A percentile compares a stretch with the other conserved stretches of the same genome.
These are phyloP conservation scores for Himalopsyche japonica DNA, from an alignment of 2,888 invertebrate species.

Conservation along the genomic window DNA sequence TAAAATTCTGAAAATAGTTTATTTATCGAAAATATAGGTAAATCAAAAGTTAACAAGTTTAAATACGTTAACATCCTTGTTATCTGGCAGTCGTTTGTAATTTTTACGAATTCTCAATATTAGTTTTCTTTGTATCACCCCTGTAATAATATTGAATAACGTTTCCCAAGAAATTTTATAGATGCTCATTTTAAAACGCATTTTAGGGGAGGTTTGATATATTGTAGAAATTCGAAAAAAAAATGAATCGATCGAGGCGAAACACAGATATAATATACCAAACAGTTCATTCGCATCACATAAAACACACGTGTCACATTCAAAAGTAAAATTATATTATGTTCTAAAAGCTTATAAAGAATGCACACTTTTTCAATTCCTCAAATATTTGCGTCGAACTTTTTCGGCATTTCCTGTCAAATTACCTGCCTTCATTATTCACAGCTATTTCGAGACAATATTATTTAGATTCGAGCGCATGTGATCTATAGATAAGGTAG, in stretches of 20 bases:
- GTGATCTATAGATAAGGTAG: not conserved
- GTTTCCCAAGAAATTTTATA: not conserved
- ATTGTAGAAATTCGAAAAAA: not conserved
- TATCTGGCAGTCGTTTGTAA: not conserved
- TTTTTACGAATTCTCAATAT: not conserved
- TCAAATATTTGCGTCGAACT: not conserved
- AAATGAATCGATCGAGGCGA: not conserved
- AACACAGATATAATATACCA: not conserved
- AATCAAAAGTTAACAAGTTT: no score
- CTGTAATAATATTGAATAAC: not conserved
- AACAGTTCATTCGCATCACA: slow-evolving; percentile 4
- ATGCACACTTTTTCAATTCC: slow-evolving; percentile 7
- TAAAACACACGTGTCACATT: not conserved
- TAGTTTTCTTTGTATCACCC: not conserved
- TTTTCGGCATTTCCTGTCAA: slow-evolving; percentile 11
- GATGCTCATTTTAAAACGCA: not conserved
- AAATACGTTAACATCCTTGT: no score
- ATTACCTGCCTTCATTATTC: not conserved
- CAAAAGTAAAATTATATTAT: not conserved
- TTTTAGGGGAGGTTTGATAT: not conserved
- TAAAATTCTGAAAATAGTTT: no score
- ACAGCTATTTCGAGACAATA: not conserved
- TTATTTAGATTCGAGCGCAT: not conserved
- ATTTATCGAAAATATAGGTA: no score
- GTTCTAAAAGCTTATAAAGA: not conserved